phyloP scores from a whole-genome alignment of 2,797 vertebrate species.

The Cirrhinus mrigala region DNA sequence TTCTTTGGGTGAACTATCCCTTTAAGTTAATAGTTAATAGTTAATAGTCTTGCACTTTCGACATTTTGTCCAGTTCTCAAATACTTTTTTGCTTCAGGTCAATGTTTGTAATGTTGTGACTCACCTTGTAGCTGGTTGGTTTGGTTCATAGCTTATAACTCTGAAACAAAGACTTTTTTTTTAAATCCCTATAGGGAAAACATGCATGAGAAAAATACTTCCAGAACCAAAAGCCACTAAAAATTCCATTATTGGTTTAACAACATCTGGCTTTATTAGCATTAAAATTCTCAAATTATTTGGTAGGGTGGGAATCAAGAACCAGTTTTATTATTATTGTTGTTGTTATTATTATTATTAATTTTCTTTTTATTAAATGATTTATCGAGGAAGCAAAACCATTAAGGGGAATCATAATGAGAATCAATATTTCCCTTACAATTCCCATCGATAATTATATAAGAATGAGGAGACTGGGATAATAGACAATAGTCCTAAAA shows the following conservation, averaged over 20 bases:
- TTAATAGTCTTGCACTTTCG: background rate
- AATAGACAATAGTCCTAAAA: background rate
- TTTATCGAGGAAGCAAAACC: background rate
- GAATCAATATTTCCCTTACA: background rate
- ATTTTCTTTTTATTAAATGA: background rate
- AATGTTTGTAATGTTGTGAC: background rate
- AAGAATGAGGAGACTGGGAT: background rate
- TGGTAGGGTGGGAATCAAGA: no score
- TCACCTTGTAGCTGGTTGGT: background rate
- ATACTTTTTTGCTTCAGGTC: background rate
- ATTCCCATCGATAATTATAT: background rate
- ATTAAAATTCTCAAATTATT: no score
- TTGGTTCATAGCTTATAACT: background rate
- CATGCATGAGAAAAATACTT: background rate
- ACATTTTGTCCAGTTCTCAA: background rate
- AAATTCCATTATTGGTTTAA: no score
- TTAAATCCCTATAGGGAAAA: background rate
- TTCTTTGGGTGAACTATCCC: no score
- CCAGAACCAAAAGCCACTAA: background rate
- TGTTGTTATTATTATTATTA: no score
- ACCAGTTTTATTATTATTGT: no score
- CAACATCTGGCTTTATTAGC: no score
- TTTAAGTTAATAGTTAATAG: no score
- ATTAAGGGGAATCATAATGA: background rate
- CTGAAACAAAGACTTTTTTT: background rate